A percentile compares a stretch with the other conserved stretches of the same genome.
Conservation (phyloP, 2,113 vertebrate species). For the Xenotilapia longispinis region DNA sequence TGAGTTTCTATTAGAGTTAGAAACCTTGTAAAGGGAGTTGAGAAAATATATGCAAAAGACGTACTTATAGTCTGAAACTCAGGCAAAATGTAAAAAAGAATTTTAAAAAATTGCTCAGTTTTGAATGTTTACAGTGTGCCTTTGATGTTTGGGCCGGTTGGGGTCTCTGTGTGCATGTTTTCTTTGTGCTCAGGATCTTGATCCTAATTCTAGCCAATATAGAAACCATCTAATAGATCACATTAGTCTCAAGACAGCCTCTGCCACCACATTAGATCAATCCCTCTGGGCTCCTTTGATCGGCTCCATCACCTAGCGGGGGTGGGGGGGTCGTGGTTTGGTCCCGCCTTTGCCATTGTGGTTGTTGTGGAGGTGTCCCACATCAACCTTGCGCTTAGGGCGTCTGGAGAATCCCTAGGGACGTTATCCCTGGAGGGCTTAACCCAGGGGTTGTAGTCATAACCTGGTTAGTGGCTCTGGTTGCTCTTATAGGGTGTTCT, state of each 20-base stretch:
- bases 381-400: too few relatives aligned
- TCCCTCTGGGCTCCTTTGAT: not conserved
- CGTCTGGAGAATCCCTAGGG: not conserved
- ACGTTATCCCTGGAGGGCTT: not conserved
- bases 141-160: not conserved
- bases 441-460: not conserved
- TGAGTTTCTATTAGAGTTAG: not conserved
- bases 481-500: not conserved
- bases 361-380: not conserved
- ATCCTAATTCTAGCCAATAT: not conserved
- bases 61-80: not conserved
- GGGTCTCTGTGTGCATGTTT: not conserved
- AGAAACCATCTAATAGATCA: not conserved
- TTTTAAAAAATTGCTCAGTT: not conserved
- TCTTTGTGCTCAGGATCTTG: not conserved
- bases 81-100: not conserved
- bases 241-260: not conserved
- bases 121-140: not conserved
- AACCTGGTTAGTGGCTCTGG: not conserved
- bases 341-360: fast-evolving
- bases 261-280: not conserved
- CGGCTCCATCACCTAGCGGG: not conserved
- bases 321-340: fast-evolving
- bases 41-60: not conserved
- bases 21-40: not conserved